Evolutionary conservation across 2,888 invertebrate species (phyloP).

Genomic region (Tolmerus cingulatus): DNA sequence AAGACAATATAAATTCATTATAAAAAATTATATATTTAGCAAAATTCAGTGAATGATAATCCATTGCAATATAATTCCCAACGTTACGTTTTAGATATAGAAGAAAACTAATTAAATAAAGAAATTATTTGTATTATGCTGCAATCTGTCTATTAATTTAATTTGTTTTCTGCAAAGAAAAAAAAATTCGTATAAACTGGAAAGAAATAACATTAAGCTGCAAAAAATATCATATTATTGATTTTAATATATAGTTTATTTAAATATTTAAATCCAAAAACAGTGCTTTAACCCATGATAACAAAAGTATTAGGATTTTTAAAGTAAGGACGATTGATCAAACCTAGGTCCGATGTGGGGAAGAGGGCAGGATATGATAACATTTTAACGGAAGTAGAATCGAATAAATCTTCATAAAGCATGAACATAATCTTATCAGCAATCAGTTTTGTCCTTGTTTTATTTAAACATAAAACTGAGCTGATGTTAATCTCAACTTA

Average conservation of each 20-base stretch:
- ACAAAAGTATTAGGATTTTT: constrained; percentile 6
- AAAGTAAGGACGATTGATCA: background rate
- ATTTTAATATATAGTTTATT: constrained; percentile 1
- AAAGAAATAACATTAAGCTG: background rate
- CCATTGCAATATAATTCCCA: too few relatives aligned
- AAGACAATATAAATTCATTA: too few relatives aligned
- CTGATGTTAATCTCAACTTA: constrained; percentile 10
- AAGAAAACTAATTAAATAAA: too few relatives aligned
- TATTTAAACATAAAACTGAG: background rate
- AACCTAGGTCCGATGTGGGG: background rate
- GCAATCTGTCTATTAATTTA: too few relatives aligned
- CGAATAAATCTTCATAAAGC: background rate
- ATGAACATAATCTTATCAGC: background rate
- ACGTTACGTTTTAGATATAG: too few relatives aligned
- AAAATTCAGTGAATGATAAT: too few relatives aligned
- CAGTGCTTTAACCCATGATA: constrained; percentile 1
- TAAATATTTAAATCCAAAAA: constrained; percentile 32
- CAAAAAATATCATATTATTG: background rate
- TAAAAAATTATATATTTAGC: too few relatives aligned
- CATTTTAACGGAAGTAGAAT: background rate
- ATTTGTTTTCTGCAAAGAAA: background rate
- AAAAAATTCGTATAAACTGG: background rate
- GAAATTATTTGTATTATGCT: too few relatives aligned
- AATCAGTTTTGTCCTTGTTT: constrained; percentile 17
- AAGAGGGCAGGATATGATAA: background rate